Conservation (phyloP, 2,888 invertebrate species). For the Drosophila maculinotata region DNA sequence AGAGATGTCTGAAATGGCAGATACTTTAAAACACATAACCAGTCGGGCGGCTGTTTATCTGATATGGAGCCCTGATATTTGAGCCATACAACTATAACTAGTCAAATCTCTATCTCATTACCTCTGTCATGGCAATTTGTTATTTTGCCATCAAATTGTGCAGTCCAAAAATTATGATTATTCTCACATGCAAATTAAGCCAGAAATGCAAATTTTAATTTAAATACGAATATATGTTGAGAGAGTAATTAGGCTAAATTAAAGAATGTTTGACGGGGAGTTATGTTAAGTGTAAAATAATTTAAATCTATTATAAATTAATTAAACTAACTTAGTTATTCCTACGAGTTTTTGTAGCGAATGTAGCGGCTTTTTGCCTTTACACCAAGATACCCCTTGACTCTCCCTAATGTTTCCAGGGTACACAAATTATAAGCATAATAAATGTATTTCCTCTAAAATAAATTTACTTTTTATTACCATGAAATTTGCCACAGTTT, state of each 20-base stretch:
- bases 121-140: conserved; percentile 37
- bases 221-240: conserved; percentile 20
- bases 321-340: too few species aligned
- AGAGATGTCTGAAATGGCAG: conserved; percentile 10
- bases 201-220: conserved; percentile 4
- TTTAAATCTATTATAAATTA: not conserved
- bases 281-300: too few species aligned
- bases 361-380: too few species aligned
- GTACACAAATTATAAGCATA: conserved; percentile 15
- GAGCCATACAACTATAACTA: conserved; percentile 5
- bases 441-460: conserved; percentile 28
- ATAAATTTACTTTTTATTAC: conserved; percentile 35
- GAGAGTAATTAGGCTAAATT: not conserved
- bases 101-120: not conserved
- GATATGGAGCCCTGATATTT: conserved; percentile 6
- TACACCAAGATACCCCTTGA: not conserved
- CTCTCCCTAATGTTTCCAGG: not conserved
- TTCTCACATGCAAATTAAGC: conserved; percentile 12
- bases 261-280: not conserved
- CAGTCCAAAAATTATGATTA: conserved; percentile 2
- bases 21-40: conserved; percentile 32
- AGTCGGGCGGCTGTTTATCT: conserved; percentile 19
- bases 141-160: conserved; percentile 8
- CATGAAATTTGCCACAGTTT: conserved; percentile 18
- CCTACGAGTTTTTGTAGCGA: too few species aligned